phyloP scores from a whole-genome alignment of 2,888 invertebrate genomes.

The Odontocolon sp. region DNA sequence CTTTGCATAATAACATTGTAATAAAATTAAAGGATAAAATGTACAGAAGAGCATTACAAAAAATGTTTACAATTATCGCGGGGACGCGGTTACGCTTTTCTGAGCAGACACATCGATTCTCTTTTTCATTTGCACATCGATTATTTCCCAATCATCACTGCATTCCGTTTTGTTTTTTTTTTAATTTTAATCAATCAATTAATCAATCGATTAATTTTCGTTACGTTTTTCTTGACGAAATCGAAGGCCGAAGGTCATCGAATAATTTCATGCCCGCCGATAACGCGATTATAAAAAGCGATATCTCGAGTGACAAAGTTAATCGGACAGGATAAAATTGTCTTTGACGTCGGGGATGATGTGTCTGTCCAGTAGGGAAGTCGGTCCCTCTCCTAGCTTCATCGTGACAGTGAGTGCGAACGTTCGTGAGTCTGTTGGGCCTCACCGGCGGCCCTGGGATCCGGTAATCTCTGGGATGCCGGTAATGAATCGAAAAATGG shows the following conservation, averaged over 20 bases:
- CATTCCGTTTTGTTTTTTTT: not conserved
- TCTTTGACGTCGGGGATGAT: slow-evolving; percentile 57
- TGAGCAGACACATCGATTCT: slow-evolving; percentile 72
- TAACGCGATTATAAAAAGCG: slow-evolving; percentile 47
- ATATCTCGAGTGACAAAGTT: slow-evolving; percentile 52
- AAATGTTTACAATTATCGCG: slow-evolving; percentile 71
- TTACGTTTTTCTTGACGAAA: too few relatives aligned
- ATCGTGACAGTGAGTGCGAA: slow-evolving; percentile 88
- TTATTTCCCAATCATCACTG: not conserved
- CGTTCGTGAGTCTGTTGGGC: slow-evolving; percentile 84
- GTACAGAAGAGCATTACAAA: slow-evolving; percentile 79
- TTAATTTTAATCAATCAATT: not conserved
- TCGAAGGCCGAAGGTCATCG: slow-evolving; percentile 61
- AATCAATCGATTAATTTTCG: too few relatives aligned
- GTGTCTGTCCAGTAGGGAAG: slow-evolving; percentile 72
- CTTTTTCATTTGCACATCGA: not conserved
- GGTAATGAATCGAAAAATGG: slow-evolving; percentile 96
- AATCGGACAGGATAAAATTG: slow-evolving; percentile 58
- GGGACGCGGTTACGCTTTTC: slow-evolving; percentile 76
- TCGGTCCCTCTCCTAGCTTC: slow-evolving; percentile 82
- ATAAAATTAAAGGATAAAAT: slow-evolving; percentile 78
- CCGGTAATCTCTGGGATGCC: slow-evolving; percentile 88
- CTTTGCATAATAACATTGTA: slow-evolving; percentile 70
- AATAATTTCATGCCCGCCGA: slow-evolving; percentile 54
- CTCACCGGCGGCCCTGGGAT: slow-evolving; percentile 81